Evolutionary conservation across 2,888 invertebrate genomes (phyloP), one percentile per base, ranked within the genome.

Genomic region (Strigamia transsilvanica): DNA sequence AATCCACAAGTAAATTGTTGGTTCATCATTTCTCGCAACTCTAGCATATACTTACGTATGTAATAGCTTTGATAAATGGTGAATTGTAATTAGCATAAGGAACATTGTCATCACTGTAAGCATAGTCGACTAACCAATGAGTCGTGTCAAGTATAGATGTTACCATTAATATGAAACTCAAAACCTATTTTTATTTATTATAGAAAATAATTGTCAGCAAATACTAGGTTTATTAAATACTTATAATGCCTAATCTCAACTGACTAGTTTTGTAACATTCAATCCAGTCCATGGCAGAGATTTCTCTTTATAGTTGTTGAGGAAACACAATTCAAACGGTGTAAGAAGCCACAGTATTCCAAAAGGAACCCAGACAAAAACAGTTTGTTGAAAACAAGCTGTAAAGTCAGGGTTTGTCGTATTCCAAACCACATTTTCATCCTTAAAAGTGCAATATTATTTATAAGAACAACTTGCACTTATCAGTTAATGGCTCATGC

Each of bases 361-460:
- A 82, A 42, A 82, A 32, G 82, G 82, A 46, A 82, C 79, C 82
- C 82, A 82, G 12, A 79, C 61, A 18, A 82, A 82, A 10, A 82
- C 82, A 13, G 82, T 80, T 56, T 82, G 79, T 38, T 79, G 79
- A 61, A 82, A 80, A 32, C 82, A 82, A 13, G 23, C 32, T 34
- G 82, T 79, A 4, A 82, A 82, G 23, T 82, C 82, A 32, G 82
- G 82, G 27, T 79, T 51, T 42, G 61, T 80, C 27, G 82, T 82
- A 56, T 82, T 82, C 82, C 82, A 82, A 12, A 46, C 46, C 15
- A 82, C 21, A 46, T 78, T 27, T 34, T 21, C 27, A 27, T 82
- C 73, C 73, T 73, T 32, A 73, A 73, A 73, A 73, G n/a, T 38
- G 6, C n/a, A 18, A 18, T 51, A 51, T 13, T 18, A 51, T 13